Percentiles rank a stretch among this genome's conserved stretches.
phyloP scores from a whole-genome alignment of 1,140 invertebrate species.

The Procambarus virginalis region DNA sequence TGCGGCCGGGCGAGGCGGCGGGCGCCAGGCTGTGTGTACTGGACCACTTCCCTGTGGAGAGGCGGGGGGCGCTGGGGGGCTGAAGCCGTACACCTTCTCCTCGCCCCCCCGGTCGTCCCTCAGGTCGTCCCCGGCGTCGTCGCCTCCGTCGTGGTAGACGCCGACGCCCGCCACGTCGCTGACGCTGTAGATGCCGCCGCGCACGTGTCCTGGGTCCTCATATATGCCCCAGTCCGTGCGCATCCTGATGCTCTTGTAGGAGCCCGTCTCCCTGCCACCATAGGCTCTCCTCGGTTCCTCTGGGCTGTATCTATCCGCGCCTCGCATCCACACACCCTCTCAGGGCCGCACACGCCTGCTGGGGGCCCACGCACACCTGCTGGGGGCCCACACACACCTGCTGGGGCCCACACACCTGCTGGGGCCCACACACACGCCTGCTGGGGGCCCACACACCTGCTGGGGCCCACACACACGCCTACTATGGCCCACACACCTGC shows the following conservation, averaged over 20 bases:
- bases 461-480: no score
- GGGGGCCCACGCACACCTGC: background rate
- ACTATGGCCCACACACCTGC: background rate
- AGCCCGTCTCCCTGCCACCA: background rate
- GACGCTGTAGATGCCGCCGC: constrained; percentile 34
- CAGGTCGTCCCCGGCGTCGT: background rate
- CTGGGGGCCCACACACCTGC: background rate
- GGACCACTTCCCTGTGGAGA: constrained; percentile 19
- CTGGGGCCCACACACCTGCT: no score
- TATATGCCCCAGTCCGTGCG: constrained; percentile 47
- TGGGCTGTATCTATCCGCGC: background rate
- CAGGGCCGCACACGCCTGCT: background rate
- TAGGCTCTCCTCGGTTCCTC: background rate
- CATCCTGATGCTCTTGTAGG: constrained; percentile 27
- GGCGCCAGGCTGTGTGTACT: constrained; percentile 18
- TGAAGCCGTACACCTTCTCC: constrained; percentile 39
- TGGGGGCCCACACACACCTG: background rate
- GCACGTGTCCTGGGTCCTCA: constrained; percentile 30
- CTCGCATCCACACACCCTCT: constrained; percentile 10
- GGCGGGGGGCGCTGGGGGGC: background rate
- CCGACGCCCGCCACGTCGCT: constrained; percentile 41
- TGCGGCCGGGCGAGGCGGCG: background rate
- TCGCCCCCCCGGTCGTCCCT: background rate
- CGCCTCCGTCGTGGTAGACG: constrained; percentile 15
- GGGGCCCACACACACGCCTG: no score